Percentiles rank a stretch among this genome's conserved stretches.
Evolutionary conservation across 2,113 vertebrate genomes (phyloP).

Genomic region (Myotis lucifugus): DNA sequence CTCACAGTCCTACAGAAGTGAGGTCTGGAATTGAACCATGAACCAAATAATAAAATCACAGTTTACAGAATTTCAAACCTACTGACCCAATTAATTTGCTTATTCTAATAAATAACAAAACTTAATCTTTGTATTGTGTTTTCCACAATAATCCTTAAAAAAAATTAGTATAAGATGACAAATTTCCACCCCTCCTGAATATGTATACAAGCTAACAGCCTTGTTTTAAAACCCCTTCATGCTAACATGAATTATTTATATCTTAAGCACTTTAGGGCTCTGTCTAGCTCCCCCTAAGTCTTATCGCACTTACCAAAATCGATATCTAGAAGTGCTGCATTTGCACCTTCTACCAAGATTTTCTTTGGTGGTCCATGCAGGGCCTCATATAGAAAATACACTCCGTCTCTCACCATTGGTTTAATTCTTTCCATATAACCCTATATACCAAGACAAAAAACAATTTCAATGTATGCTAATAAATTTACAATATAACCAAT

Average conservation of each 20-base stretch:
- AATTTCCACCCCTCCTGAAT: not conserved
- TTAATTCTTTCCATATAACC: slow-evolving; percentile 92
- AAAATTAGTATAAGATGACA: not conserved
- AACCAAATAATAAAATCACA: slow-evolving; percentile 7
- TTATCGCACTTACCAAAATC: slow-evolving; percentile 94
- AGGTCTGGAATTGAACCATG: not conserved
- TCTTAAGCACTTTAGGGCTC: not conserved
- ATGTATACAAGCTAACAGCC: not conserved
- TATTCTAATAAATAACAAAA: slow-evolving; percentile 34
- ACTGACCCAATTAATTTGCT: slow-evolving; percentile 19
- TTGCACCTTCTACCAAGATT: slow-evolving; percentile 98
- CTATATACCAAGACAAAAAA: slow-evolving; percentile 82
- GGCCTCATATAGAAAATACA: slow-evolving; percentile 97
- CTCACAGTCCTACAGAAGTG: not conserved
- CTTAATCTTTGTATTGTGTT: not conserved
- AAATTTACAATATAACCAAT: not conserved
- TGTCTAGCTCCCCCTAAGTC: slow-evolving; percentile 5
- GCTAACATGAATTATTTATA: slow-evolving; percentile 40
- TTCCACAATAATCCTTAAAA: not conserved
- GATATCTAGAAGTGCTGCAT: slow-evolving; percentile 96
- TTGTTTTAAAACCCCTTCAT: slow-evolving; percentile 31
- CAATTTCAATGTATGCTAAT: not conserved
- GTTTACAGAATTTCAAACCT: not conserved
- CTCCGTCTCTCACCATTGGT: slow-evolving; percentile 97
- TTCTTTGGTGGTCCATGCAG: slow-evolving; percentile 95